Percentiles rank a stretch among this genome's conserved stretches.
These are phyloP conservation scores for Sminthurides aquaticus DNA, from an alignment of 2,888 invertebrate species.

Conservation along the genomic window DNA sequence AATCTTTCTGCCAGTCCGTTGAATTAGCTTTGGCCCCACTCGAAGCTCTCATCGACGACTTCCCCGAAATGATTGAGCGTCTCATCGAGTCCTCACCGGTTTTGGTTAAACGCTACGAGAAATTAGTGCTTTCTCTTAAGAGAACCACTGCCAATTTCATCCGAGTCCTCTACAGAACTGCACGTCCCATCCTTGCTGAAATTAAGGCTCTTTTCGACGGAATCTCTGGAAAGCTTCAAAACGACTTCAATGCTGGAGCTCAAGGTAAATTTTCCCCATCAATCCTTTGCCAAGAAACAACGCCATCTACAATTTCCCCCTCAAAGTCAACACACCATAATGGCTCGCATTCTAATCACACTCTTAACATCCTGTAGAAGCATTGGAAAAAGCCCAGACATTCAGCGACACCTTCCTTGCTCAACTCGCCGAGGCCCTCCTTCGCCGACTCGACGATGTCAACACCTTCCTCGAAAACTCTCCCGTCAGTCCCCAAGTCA, in stretches of 20 bases:
- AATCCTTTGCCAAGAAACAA: too few species aligned
- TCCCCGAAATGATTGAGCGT: conserved; percentile 1
- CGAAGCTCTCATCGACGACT: neutral
- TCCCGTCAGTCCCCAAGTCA: conserved; percentile 5
- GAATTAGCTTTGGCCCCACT: conserved; percentile 10
- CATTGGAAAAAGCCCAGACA: too few species aligned
- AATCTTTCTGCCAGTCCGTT: neutral
- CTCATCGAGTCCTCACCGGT: conserved; percentile 1
- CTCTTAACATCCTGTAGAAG: too few species aligned
- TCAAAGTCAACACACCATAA: too few species aligned
- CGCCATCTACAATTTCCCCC: too few species aligned
- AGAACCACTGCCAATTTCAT: neutral
- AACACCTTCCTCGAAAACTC: conserved; percentile 1
- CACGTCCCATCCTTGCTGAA: neutral
- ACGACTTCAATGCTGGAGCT: neutral
- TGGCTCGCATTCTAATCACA: too few species aligned
- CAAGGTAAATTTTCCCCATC: neutral
- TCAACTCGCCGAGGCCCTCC: conserved; percentile 4
- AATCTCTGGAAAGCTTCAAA: neutral
- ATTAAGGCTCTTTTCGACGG: conserved; percentile 1
- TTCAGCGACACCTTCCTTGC: conserved; percentile 3
- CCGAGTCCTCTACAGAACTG: neutral
- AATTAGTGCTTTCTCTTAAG: neutral
- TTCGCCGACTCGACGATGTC: conserved; percentile 4
- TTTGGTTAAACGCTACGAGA: conserved; percentile 9